Base-by-base conservation (phyloP, 2,888 invertebrate genomes). In the Ophraella communa region DNA sequence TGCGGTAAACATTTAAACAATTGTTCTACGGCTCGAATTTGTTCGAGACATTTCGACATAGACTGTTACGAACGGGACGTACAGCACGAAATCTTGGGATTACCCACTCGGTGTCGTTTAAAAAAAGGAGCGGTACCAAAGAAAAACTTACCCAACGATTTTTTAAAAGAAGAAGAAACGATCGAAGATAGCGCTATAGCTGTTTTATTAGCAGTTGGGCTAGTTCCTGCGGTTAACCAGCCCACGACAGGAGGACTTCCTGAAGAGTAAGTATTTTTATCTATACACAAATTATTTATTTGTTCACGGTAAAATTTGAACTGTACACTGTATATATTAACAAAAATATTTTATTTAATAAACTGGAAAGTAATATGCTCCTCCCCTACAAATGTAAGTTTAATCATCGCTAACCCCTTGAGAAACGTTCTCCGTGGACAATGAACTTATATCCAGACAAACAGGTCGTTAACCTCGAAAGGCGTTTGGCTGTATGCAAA, bases 11-110 rank as follows among this genome's bases (percentile, higher is more conserved):
- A 78, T 68, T 82, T 85, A 61, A 80, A 81, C 65, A 87, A 87
- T 78, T 85, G 85, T 69, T 82, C 85, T 57, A 86, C 86, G 3
- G 86, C 86, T 7, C 81, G 85, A 56, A 83, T 86, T 71, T 86
- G 86, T 76, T 86, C 86, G 59, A 77, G 84, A 62, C 86, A 86
- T 75, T 86, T 86, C 71, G 81, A 82, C 58, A 81, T 82, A 66
- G 80, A 81, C 30, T 84, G 83, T 68, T 86, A 86, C 80, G 86
- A 86, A 78, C 81, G 85, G 70, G 86, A 85, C 77, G 84, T 85
- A 68, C 85, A 85, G 75, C 85, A 85, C 78, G 83, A 85, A 72
- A 81, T 85, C 65, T 79, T 85, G 62, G 86, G 85, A 4, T 78
- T 85, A 67, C 85, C 85, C 68, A 83, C 83, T 60, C 78, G 85